Evolutionary conservation across 92 coral and sea anemone genomes (phyloP), one percentile per base, ranked within the genome.

Genomic region (Porites evermanni): DNA sequence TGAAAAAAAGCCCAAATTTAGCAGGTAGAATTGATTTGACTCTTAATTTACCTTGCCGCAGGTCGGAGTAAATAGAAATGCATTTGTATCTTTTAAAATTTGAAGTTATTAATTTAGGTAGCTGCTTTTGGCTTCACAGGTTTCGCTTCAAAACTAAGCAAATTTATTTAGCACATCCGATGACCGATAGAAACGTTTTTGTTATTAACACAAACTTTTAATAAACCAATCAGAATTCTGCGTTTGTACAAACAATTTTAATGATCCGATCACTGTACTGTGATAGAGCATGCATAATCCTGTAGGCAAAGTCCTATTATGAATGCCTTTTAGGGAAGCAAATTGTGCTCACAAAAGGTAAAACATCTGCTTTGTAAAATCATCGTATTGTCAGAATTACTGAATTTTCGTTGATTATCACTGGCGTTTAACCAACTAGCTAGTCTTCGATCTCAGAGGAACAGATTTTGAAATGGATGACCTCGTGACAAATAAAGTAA

Each of bases 401-500:
- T 59, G 58, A 56, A 68, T 20, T 54, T 71, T 81, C 59, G 47
- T 47, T 58, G 26, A 18, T 18, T 50, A 56, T 7, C 24, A 18
- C 65, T 58, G 12, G 54, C 44, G 20, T 19, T 38, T 56, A 0
- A 53, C 29, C 77, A 29, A 4, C 23, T 9, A 8, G 59, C 75
- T 8, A 26, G 13, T 21, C 23, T 26, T 19, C 32, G 72, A 19
- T 17, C 21, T 1, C 13, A 9, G 1, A 53, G 47, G 70, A 72
- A 7, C 26, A 26, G 29, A 18, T 10, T 38, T 7, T 51, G 75
- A 3, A 9, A 92, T 94, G 96, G 98, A 93, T 14, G 87, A 83
- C 59, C 26, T 77, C 10, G 91, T 70, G 1, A 72, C 95, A 3
- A 84, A 85, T 4, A 90, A 88, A 85, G 75, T 93, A 9, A 94